These are phyloP conservation scores for Oostethus manadensis DNA, from an alignment of 2,113 vertebrate species.

Conservation along the genomic window DNA sequence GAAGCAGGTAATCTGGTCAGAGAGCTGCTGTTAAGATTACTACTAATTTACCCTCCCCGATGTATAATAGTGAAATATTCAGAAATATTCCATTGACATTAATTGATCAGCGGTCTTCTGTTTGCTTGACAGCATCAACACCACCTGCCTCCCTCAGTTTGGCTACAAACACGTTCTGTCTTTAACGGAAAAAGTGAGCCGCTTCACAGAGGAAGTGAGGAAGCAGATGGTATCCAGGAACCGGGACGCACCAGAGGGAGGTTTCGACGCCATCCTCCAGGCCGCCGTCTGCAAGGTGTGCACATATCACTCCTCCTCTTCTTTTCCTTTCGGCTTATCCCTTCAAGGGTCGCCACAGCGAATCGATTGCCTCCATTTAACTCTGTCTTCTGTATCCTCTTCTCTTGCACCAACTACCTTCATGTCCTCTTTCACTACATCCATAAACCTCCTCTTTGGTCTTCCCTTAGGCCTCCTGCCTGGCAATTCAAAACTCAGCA, in stretches of 20 bases:
- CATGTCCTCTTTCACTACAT: too few species aligned
- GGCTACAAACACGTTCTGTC: constrained; percentile 93
- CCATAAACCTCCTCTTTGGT: too few species aligned
- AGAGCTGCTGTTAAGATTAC: neutral
- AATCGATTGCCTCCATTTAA: too few species aligned
- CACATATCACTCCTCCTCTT: neutral
- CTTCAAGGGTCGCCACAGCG: too few species aligned
- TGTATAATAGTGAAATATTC: too few species aligned
- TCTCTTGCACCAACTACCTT: too few species aligned
- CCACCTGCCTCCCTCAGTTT: constrained; percentile 86
- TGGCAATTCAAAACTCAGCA: too few species aligned
- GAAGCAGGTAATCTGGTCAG: constrained; percentile 30
- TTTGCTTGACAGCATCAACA: constrained; percentile 67
- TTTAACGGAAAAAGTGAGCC: constrained; percentile 84
- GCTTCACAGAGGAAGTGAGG: constrained; percentile 92
- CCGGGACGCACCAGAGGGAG: constrained; percentile 90
- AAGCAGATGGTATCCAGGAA: constrained; percentile 93
- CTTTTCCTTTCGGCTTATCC: too few species aligned
- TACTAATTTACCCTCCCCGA: too few species aligned
- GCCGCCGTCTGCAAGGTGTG: constrained; percentile 88
- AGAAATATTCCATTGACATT: neutral
- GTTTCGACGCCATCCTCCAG: constrained; percentile 97
- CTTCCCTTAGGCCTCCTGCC: too few species aligned
- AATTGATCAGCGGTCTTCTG: constrained; percentile 4
- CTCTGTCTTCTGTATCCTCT: too few species aligned